Evolutionary conservation across 1,140 invertebrate species (phyloP).

Genomic region (Drosophila mauritiana): DNA sequence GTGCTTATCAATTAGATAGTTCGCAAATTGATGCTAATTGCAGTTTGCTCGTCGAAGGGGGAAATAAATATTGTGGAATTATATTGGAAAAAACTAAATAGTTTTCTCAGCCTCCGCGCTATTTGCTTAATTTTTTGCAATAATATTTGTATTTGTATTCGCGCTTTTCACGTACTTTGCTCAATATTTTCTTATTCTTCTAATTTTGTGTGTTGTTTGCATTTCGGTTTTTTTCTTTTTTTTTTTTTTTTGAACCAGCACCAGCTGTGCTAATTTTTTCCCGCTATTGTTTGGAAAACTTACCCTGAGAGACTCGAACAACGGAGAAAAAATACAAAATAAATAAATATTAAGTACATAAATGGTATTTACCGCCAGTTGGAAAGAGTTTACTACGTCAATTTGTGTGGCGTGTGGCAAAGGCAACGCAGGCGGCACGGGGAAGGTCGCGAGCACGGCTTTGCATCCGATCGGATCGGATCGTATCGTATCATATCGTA

Average conservation of each 20-base stretch:
- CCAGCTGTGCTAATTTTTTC: slow-evolving; percentile 76
- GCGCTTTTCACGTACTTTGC: slow-evolving; percentile 66
- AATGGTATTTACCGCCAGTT: slow-evolving; percentile 54
- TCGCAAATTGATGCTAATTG: slow-evolving; percentile 72
- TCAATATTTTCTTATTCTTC: slow-evolving; percentile 50
- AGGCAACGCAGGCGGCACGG: neutral
- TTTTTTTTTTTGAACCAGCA: slow-evolving; percentile 56
- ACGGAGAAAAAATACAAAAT: slow-evolving; percentile 31
- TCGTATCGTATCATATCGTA: neutral
- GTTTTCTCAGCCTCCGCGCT: slow-evolving; percentile 36
- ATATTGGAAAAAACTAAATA: slow-evolving; percentile 39
- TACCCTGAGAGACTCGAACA: slow-evolving; percentile 57
- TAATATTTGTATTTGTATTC: slow-evolving; percentile 69
- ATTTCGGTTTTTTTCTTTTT: neutral
- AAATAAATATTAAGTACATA: slow-evolving; percentile 52
- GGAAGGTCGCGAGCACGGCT: slow-evolving; percentile 40
- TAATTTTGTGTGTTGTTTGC: neutral
- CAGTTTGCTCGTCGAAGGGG: slow-evolving; percentile 48
- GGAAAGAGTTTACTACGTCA: slow-evolving; percentile 48
- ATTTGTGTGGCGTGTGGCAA: slow-evolving; percentile 45
- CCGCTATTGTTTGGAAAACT: slow-evolving; percentile 72
- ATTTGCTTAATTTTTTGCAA: slow-evolving; percentile 68
- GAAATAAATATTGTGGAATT: slow-evolving; percentile 41
- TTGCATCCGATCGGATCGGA: neutral
- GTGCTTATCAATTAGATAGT: slow-evolving; percentile 66